These are phyloP conservation scores for Microctonus brassicae DNA, from an alignment of 2,888 invertebrate genomes.

Conservation along the genomic window DNA sequence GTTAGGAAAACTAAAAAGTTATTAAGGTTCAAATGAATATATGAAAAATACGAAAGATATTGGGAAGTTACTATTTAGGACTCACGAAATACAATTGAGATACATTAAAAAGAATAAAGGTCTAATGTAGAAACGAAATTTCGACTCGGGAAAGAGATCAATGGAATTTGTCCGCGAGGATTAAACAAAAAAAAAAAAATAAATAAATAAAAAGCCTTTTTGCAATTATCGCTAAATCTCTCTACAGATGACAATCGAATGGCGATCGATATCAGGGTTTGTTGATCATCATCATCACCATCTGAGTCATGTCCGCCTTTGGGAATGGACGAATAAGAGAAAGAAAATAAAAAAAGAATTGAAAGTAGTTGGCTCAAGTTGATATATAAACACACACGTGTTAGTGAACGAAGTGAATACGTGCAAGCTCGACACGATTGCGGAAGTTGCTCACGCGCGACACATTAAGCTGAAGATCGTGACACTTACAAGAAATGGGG, in stretches of 20 bases:
- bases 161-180: constrained; percentile 13
- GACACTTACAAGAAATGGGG: constrained; percentile 2
- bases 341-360: background rate
- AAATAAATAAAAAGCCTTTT: too few relatives aligned
- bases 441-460: background rate
- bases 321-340: background rate
- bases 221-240: constrained; percentile 27
- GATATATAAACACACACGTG: background rate
- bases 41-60: too few relatives aligned
- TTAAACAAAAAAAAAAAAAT: background rate
- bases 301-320: background rate
- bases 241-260: background rate
- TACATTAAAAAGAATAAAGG: too few relatives aligned
- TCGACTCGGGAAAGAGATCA: too few relatives aligned
- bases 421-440: constrained; percentile 4
- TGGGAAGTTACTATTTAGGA: too few relatives aligned
- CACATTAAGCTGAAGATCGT: constrained; percentile 16
- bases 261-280: constrained; percentile 18
- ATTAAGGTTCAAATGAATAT: too few relatives aligned
- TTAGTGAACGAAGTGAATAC: background rate
- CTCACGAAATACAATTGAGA: too few relatives aligned
- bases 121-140: too few relatives aligned
- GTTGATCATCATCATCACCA: constrained; percentile 1
- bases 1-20: too few relatives aligned
- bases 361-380: background rate